Evolutionary conservation across 2,797 vertebrate species (phyloP).

Genomic region (Psittacula derbiana): DNA sequence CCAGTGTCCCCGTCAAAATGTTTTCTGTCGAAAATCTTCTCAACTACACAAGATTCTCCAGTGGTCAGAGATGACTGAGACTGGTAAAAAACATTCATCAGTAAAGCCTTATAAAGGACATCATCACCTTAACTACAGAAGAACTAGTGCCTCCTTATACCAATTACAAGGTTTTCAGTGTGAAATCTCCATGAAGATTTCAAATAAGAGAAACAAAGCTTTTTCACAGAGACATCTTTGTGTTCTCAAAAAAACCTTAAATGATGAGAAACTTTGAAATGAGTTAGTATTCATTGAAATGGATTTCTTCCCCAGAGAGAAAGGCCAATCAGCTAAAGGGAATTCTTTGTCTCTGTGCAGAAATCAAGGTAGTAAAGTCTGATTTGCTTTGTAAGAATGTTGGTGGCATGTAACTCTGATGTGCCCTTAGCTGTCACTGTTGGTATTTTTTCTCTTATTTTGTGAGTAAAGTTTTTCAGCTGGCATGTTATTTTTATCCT

Average conservation of each 20-base stretch:
- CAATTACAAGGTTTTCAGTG: not conserved
- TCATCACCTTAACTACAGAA: not conserved
- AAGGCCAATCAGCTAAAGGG: not conserved
- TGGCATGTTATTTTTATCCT: not conserved
- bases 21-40: not conserved
- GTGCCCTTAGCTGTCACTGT: not conserved
- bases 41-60: not conserved
- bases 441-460: not conserved
- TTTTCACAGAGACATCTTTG: slow-evolving; percentile 11
- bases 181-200: slow-evolving; percentile 35
- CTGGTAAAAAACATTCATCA: not conserved
- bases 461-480: not conserved
- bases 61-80: not conserved
- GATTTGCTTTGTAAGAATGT: not conserved
- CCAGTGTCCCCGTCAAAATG: not conserved
- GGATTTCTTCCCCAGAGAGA: not conserved
- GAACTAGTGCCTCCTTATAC: not conserved
- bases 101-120: not conserved
- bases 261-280: slow-evolving; percentile 6
- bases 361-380: not conserved
- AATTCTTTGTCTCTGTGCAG: not conserved
- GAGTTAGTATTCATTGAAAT: not conserved
- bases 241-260: not conserved
- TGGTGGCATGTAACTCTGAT: not conserved
- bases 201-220: slow-evolving; percentile 13